Base-by-base conservation (phyloP, 1,140 invertebrate genomes). In the Copidosoma floridanum region DNA sequence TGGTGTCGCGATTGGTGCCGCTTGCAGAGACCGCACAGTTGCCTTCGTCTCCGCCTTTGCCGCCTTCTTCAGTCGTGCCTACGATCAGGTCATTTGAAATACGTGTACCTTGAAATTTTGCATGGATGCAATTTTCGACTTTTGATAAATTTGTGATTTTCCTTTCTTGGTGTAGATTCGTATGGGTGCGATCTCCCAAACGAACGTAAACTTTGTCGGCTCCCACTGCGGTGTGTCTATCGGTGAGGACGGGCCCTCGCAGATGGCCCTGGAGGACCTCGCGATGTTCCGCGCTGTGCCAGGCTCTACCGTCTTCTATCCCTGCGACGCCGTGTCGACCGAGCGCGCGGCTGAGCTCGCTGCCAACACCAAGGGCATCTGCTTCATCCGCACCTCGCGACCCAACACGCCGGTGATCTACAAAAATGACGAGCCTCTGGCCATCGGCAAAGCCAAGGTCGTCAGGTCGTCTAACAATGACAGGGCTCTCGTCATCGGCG, bases 251-350 rank as follows among this genome's bases (percentile, higher is more conserved):
- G 97, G 97, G 5, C 97, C 97, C n/a, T 97, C 93, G 48, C 97
- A 99, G 82, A 99, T 99, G 98, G 98, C 93, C 41, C 82, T 99
- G 0, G 98, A 99, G 82, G 98, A 99, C 80, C 79, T 99, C 37
- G 93, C 95, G 1, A 87, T 99, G 85, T 99, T 99, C 86, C 85
- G 97, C 51, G 77, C 89, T 11, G 88, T 99, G 65, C 95, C 97
- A 35, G 89, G 90, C 41, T 87, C 90, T 57, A 98, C 95, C 2
- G 89, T 99, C 0, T 98, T 99, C 81, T 99, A 99, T 77, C 98
- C 98, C 14, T 86, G 86, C 62, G 97, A 99, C 81, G 98, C 95
- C 3, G 96, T 99, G 8, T 91, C 93, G 37, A 85, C 88, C 23
- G 97, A 99, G 81, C 84, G 94, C 47, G 93, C 97, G 1, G 89